Evolutionary conservation across 1,140 invertebrate genomes (phyloP), one percentile per base, ranked within the genome.

Genomic region (Trichonephila clavata): DNA sequence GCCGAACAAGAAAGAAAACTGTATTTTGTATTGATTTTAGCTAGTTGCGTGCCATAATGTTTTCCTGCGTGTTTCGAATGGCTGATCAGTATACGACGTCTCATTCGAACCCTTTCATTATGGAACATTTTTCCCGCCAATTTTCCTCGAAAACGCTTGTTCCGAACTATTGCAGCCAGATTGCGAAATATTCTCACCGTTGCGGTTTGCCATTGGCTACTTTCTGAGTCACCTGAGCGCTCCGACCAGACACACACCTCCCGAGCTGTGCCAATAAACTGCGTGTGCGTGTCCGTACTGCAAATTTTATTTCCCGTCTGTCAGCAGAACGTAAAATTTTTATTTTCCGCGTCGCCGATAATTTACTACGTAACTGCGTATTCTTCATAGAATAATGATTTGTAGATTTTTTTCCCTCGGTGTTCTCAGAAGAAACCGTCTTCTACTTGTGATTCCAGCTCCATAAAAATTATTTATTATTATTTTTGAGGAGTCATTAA

Each of bases 251-350:
- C 4, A 39, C 71, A 77, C 71, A 77, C 71, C 71, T 77, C 71
- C 71, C 6, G 27, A 32, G 18, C 18, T 27, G 3, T 32, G 32
- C 71, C 71, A 77, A 77, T 77, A 24, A 77, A 18, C 27, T 18
- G 18, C 71, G 27, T 32, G 71, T 32, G 71, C 27, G 16, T 77
- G 18, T 77, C 27, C 32, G 18, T 16, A 18, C 32, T 32, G 10
- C 27, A 77, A 39, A 77, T 77, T 18, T 77, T 77, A 27, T 77
- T 77, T 32, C 32, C 27, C 71, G 3, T 32, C 27, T 32, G 27
- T 32, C 71, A 77, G 32, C 27, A 14, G 71, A 77, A 27, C 71
- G 71, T 77, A 77, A 77, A 77, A 77, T 32, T 77, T 68, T 63
- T 63, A 63, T 63, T 63, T 63, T 63, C 71, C 32, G 27, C 18